phyloP scores from a whole-genome alignment of 1,140 invertebrate genomes.

The Leucophenga varia region DNA sequence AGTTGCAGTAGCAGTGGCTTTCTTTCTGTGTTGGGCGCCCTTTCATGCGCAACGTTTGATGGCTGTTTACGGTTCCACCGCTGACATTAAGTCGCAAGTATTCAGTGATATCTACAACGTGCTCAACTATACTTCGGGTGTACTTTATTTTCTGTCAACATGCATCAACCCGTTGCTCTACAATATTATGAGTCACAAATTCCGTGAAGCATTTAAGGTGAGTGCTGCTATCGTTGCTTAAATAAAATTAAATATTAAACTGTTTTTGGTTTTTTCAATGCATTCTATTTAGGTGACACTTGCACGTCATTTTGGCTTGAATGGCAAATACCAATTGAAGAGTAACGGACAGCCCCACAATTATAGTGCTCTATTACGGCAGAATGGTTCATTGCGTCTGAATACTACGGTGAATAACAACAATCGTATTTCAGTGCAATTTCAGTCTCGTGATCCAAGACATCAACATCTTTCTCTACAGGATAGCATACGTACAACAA shows the following conservation, averaged over 20 bases:
- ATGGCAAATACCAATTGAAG: conserved; percentile 28
- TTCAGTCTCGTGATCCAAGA: conserved; percentile 39
- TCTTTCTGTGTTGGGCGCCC: conserved; percentile 94
- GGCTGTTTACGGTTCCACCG: conserved; percentile 65
- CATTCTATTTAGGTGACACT: conserved; percentile 31
- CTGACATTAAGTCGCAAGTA: conserved; percentile 49
- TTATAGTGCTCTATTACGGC: conserved; percentile 40
- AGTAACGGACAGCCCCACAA: conserved; percentile 40
- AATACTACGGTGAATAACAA: conserved; percentile 45
- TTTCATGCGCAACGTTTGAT: conserved; percentile 86
- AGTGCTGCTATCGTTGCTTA: too few species aligned
- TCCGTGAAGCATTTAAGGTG: conserved; percentile 79
- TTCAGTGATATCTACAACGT: conserved; percentile 60
- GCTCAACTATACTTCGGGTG: conserved; percentile 69
- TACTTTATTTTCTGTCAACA: conserved; percentile 72
- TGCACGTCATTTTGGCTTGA: conserved; percentile 37
- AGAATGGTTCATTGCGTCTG: conserved; percentile 40
- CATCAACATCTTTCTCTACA: conserved; percentile 34
- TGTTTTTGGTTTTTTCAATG: neutral
- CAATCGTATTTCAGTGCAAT: conserved; percentile 46
- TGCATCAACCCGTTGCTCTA: conserved; percentile 83
- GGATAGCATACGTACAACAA: conserved; percentile 43
- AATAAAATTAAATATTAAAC: too few species aligned
- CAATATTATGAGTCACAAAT: conserved; percentile 86
- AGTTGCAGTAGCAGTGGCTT: conserved; percentile 94